Evolutionary conservation across 2,888 invertebrate genomes (phyloP), one percentile per base, ranked within the genome.

Genomic region (Taphrorychus bicolor): DNA sequence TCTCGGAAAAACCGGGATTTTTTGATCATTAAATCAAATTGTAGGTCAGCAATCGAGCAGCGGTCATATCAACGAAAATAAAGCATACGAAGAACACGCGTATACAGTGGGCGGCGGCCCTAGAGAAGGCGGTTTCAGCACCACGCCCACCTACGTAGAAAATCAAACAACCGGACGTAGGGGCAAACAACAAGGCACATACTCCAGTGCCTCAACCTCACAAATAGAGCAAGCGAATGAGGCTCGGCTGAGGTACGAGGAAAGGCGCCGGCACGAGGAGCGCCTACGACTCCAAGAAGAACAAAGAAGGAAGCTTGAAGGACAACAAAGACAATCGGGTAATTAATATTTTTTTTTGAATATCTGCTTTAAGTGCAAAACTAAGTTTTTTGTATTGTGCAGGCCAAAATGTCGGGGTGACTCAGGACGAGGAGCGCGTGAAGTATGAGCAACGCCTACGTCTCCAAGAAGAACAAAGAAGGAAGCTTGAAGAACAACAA

Each of bases 101-200:
- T 71, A 71, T 48, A 58, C 68, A 23, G 67, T 72, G 1, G 73
- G 72, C 19, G 72, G 72, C 48, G 73, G 72, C 7, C n/a, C 66
- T 0, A 57, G 70, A 61, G 72, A 72, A 70, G 72, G 72, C 42
- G 69, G 59, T 5, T 23, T 17, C 5, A 21, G 24, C 18, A 41
- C 16, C 24, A 59, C 59, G 16, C 21, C 24, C 14, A 11, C 24
- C 2, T 32, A 54, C 24, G 16, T 54, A 2, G 32, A 32, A 18
- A 9, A 54, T 5, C 56, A 64, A n/a, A 45, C 45, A 14, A 2
- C 45, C 1, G 14, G 45, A 4, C 40, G 62, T 45, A 17, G 16
- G 7, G 7, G 18, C 19, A 51, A 9, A 18, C 16, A 14, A 5
- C 16, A 14, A 18, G 19, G 7, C 19, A 9, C 51, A 9, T n/a